A percentile compares a stretch with the other conserved stretches of the same genome.
Evolutionary conservation across 2,888 invertebrate genomes (phyloP).

Genomic region (Limulus polyphemus): DNA sequence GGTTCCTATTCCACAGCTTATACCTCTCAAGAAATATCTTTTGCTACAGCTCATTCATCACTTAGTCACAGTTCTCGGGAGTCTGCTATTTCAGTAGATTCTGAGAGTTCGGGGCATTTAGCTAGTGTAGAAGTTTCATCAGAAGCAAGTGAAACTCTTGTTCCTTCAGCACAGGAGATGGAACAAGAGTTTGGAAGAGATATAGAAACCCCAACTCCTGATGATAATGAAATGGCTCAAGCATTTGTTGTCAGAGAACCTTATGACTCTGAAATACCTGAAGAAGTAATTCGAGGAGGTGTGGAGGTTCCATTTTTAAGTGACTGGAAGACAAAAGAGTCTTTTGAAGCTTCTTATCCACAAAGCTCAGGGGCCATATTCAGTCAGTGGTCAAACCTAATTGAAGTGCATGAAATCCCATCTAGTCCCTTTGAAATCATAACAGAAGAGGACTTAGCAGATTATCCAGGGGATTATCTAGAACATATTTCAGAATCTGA

Average conservation of each 20-base stretch:
- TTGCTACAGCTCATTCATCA: conserved; percentile 72
- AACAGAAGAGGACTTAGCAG: background rate
- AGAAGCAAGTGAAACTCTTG: conserved; percentile 80
- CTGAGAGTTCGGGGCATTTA: conserved; percentile 74
- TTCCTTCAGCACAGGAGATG: conserved; percentile 73
- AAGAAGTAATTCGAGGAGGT: conserved; percentile 27
- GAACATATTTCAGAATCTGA: background rate
- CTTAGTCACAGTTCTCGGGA: conserved; percentile 60
- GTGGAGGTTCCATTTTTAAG: conserved; percentile 22
- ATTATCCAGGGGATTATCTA: background rate
- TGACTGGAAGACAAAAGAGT: conserved; percentile 13
- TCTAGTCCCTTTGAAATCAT: conserved; percentile 1
- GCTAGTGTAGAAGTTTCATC: conserved; percentile 75
- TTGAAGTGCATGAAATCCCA: too few species aligned
- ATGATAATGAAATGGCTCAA: conserved; percentile 36
- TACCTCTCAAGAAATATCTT: conserved; percentile 59
- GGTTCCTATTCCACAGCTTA: conserved; percentile 49
- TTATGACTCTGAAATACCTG: conserved; percentile 34
- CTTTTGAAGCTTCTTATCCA: background rate
- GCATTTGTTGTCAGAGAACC: conserved; percentile 23
- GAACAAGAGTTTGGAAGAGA: conserved; percentile 47
- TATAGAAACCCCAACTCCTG: conserved; percentile 41
- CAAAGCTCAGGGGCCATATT: too few species aligned
- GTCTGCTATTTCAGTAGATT: conserved; percentile 78
- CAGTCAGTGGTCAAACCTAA: too few species aligned